phyloP scores from a whole-genome alignment of 2,113 vertebrate genomes.

The Trochalopteron elliotii region DNA sequence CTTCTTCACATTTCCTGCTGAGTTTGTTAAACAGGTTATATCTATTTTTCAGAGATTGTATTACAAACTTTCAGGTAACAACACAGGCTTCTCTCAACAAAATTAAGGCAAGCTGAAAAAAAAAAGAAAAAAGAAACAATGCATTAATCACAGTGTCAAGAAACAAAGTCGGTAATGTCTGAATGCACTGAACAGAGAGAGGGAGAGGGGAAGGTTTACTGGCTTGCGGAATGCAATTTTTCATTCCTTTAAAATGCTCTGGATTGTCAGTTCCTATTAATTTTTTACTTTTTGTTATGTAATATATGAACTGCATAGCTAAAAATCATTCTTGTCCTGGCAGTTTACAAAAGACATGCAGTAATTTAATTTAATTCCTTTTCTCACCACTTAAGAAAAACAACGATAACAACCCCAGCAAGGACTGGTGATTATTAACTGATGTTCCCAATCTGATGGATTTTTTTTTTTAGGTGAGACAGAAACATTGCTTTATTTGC shows the following conservation, averaged over 20 bases:
- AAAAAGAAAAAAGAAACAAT: background rate
- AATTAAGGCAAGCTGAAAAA: background rate
- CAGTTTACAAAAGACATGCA: background rate
- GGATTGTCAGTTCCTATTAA: constrained; percentile 33
- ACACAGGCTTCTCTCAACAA: constrained; percentile 29
- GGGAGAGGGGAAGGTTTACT: background rate
- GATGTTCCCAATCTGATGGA: background rate
- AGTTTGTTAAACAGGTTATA: constrained; percentile 77
- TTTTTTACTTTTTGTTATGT: constrained; percentile 42
- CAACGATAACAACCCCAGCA: background rate
- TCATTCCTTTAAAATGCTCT: constrained; percentile 5
- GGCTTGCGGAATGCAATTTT: constrained; percentile 13
- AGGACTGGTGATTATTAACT: constrained; percentile 43
- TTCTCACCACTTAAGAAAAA: constrained; percentile 1
- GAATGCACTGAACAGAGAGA: background rate
- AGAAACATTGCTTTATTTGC: background rate
- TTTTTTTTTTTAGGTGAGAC: background rate
- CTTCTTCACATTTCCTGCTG: constrained; percentile 69
- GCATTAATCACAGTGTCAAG: constrained; percentile 36
- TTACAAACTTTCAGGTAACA: constrained; percentile 25
- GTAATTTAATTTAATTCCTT: background rate
- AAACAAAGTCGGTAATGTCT: background rate
- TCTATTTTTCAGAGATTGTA: constrained; percentile 58
- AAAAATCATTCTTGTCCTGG: background rate
- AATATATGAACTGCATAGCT: background rate